phyloP scores from a whole-genome alignment of 2,113 vertebrate genomes.

The Micronycteris hirsuta region DNA sequence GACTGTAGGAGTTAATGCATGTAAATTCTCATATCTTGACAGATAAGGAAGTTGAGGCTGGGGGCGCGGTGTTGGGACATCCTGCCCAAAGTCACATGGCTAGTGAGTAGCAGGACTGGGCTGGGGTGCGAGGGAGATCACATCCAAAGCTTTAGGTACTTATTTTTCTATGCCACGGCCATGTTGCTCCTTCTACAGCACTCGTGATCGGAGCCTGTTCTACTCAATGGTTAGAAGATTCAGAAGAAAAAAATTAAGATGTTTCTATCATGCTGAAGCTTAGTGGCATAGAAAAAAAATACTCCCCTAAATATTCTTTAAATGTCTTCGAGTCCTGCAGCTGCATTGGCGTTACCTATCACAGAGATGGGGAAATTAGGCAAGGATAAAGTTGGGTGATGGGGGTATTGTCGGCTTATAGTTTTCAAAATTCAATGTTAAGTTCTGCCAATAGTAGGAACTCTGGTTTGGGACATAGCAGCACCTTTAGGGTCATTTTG shows the following conservation, averaged over 20 bases:
- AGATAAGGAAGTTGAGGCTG: background rate
- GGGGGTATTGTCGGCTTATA: background rate
- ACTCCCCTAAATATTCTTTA: background rate
- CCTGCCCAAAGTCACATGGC: background rate
- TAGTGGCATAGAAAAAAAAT: background rate
- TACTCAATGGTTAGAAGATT: background rate
- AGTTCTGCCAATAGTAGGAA: background rate
- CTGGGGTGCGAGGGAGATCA: background rate
- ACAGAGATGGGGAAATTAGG: background rate
- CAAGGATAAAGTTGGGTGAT: background rate
- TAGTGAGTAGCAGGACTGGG: background rate
- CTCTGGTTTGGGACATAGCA: background rate
- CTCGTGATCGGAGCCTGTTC: background rate
- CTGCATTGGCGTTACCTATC: background rate
- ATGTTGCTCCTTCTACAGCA: background rate
- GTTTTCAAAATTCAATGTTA: background rate
- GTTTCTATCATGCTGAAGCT: background rate
- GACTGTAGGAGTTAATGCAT: no score
- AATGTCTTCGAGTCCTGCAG: background rate
- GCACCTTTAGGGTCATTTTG: slow-evolving; percentile 15
- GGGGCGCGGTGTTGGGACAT: background rate
- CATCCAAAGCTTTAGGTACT: background rate
- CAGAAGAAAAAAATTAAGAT: background rate
- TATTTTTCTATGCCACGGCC: background rate
- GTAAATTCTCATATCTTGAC: background rate